phyloP scores from a whole-genome alignment of 1,140 invertebrate genomes.

The Leptopilina boulardi region DNA sequence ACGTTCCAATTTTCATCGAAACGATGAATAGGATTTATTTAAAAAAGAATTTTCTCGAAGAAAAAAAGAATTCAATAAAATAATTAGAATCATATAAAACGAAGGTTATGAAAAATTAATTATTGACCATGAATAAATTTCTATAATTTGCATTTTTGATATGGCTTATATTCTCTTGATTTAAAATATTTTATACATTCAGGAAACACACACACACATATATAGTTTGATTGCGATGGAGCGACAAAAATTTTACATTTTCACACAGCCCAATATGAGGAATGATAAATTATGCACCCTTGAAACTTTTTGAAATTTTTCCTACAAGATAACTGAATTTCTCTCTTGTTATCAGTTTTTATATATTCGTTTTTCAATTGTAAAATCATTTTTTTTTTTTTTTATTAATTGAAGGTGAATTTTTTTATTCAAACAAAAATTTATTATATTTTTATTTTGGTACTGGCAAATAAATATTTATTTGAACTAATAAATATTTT shows the following conservation, averaged over 20 bases:
- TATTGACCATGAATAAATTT: not conserved
- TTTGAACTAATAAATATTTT: too few species aligned
- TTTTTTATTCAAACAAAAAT: too few species aligned
- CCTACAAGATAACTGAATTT: not conserved
- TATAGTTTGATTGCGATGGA: not conserved
- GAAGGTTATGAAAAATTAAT: too few species aligned
- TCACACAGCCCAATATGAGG: slow-evolving; percentile 8
- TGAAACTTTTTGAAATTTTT: not conserved
- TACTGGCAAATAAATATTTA: too few species aligned
- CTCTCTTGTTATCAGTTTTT: not conserved
- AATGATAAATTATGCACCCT: slow-evolving; percentile 13
- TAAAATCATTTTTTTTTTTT: not conserved
- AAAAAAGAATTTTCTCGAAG: too few species aligned
- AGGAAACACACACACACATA: not conserved
- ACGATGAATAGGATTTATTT: too few species aligned
- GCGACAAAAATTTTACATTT: slow-evolving; percentile 10
- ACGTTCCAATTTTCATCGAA: too few species aligned
- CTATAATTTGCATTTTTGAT: not conserved
- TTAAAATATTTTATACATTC: not conserved
- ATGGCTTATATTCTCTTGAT: not conserved
- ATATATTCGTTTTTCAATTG: not conserved
- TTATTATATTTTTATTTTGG: too few species aligned
- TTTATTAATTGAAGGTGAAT: too few species aligned
- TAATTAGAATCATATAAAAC: too few species aligned
- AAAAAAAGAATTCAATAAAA: too few species aligned